Conservation (phyloP, 1,140 invertebrate species). For the Campoletis sonorensis region DNA sequence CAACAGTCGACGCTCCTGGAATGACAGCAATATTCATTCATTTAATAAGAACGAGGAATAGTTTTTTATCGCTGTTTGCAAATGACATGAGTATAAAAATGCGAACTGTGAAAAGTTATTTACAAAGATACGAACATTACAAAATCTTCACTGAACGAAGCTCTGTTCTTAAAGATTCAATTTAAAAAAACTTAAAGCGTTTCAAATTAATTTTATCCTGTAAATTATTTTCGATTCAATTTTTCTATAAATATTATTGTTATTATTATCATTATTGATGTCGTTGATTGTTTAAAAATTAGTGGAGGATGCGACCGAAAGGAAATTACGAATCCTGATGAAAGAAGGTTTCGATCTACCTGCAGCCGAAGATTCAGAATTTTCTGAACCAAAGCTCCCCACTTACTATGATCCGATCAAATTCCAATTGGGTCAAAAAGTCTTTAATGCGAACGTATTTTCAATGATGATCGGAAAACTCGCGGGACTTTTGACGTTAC, state of each 20-base stretch:
- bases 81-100: too few relatives aligned
- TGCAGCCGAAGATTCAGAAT: slow-evolving; percentile 58
- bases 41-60: neutral
- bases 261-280: neutral
- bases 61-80: slow-evolving; percentile 3
- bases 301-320: slow-evolving; percentile 54
- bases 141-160: too few relatives aligned
- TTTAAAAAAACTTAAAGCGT: too few relatives aligned
- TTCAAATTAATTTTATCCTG: too few relatives aligned
- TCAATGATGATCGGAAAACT: slow-evolving; percentile 82
- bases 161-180: too few relatives aligned
- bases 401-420: slow-evolving; percentile 68
- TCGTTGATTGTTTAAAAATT: slow-evolving; percentile 34
- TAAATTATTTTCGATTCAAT: too few relatives aligned
- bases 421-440: slow-evolving; percentile 80
- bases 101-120: too few relatives aligned
- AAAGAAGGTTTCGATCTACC: slow-evolving; percentile 61
- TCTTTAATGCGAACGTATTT: slow-evolving; percentile 82
- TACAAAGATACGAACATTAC: too few relatives aligned
- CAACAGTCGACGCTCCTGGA: too few relatives aligned
- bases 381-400: slow-evolving; percentile 60
- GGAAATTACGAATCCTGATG: slow-evolving; percentile 58
- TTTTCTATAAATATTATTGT: too few relatives aligned
- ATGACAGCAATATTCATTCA: too few relatives aligned
- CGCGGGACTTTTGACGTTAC: slow-evolving; percentile 81